These are phyloP conservation scores for Montipora cactus DNA, from an alignment of 64 coral and sea anemone species.

Conservation along the genomic window DNA sequence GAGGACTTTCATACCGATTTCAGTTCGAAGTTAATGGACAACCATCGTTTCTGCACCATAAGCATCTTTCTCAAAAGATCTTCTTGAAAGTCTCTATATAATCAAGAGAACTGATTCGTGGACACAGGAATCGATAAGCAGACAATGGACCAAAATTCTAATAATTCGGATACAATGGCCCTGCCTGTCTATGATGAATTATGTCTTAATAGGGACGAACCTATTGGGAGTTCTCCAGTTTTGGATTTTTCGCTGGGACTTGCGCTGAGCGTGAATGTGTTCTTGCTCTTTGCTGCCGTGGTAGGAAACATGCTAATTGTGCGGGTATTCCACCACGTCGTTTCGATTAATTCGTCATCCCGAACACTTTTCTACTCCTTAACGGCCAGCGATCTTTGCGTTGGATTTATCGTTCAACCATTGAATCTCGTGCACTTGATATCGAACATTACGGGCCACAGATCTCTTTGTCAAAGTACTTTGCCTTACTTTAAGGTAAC, in stretches of 20 bases:
- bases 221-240: background rate
- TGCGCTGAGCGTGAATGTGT: background rate
- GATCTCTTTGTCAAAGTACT: background rate
- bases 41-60: too few relatives aligned
- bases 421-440: background rate
- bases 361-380: conserved; percentile 15
- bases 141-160: background rate
- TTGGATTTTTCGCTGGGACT: background rate
- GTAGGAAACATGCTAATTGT: conserved; percentile 4
- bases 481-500: conserved; percentile 1
- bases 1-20: too few relatives aligned
- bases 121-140: too few relatives aligned
- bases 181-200: background rate
- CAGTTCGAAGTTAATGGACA: too few relatives aligned
- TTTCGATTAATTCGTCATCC: conserved; percentile 10
- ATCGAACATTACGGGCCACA: background rate
- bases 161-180: background rate
- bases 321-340: background rate
- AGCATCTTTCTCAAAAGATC: too few relatives aligned
- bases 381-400: conserved; percentile 23
- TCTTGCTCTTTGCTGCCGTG: background rate
- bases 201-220: background rate
- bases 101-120: too few relatives aligned
- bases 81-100: too few relatives aligned
- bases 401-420: conserved; percentile 12